A percentile compares a stretch with the other conserved stretches of the same genome.
phyloP scores from a whole-genome alignment of 2,797 vertebrate genomes.

The Scolopax rusticola region DNA sequence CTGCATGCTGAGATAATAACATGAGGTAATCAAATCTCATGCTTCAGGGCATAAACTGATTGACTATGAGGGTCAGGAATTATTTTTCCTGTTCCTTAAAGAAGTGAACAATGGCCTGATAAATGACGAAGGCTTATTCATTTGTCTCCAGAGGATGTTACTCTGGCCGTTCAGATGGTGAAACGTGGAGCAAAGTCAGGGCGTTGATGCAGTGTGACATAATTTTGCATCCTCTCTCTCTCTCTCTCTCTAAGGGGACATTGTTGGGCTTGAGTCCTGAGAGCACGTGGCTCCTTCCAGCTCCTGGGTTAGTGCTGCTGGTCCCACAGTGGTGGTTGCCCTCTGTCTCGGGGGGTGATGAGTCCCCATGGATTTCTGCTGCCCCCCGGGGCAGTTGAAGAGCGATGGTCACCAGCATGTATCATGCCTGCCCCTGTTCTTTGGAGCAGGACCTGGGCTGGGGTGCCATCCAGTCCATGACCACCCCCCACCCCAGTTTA shows the following conservation, averaged over 20 bases:
- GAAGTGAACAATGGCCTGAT: neutral
- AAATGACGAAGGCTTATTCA: neutral
- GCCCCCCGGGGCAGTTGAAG: neutral
- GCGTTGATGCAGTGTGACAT: neutral
- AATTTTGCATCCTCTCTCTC: neutral
- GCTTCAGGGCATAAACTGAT: conserved; percentile 42
- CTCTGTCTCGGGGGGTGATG: fast-evolving
- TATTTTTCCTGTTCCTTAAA: neutral
- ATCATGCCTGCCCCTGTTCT: fast-evolving
- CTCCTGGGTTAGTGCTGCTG: neutral
- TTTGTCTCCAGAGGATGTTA: neutral
- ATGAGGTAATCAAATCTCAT: conserved; percentile 40
- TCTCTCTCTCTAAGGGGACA: neutral
- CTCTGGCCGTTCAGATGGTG: fast-evolving
- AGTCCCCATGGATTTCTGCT: neutral
- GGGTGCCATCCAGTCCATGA: fast-evolving
- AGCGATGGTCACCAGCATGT: fast-evolving
- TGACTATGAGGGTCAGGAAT: conserved; percentile 11
- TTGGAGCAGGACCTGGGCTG: neutral
- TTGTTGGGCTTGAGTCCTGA: fast-evolving
- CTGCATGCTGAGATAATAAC: conserved; percentile 48
- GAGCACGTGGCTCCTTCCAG: neutral
- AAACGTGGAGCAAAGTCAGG: fast-evolving
- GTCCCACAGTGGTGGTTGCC: fast-evolving
- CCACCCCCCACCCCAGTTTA: fast-evolving